Percentiles rank a stretch among this genome's conserved stretches.
These are phyloP conservation scores for Periophthalmus modestus DNA, from an alignment of 2,113 vertebrate species.

Conservation along the genomic window DNA sequence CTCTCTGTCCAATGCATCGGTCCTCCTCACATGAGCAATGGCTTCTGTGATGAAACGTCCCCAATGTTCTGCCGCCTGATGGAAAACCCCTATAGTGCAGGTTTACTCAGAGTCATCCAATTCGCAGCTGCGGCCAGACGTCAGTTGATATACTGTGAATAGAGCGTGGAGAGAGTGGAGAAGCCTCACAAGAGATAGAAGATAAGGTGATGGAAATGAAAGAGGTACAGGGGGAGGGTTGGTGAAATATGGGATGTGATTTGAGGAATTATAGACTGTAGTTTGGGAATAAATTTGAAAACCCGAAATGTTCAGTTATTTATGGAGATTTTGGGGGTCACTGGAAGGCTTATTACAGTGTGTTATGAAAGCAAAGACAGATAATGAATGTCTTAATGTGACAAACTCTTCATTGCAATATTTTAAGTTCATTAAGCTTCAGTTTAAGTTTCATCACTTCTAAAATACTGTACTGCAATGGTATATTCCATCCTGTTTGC, in stretches of 20 bases:
- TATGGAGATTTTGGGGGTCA: too few relatives aligned
- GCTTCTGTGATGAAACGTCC: slow-evolving; percentile 65
- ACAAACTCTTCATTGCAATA: too few relatives aligned
- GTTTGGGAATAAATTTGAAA: too few relatives aligned
- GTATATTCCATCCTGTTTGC: too few relatives aligned
- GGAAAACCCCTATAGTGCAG: slow-evolving; percentile 48
- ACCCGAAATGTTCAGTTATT: too few relatives aligned
- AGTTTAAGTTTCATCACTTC: too few relatives aligned
- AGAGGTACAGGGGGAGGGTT: slow-evolving; percentile 18
- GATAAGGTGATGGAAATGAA: slow-evolving; percentile 59
- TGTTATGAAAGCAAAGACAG: too few relatives aligned
- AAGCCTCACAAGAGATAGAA: slow-evolving; percentile 53
- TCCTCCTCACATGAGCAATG: slow-evolving; percentile 60
- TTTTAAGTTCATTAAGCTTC: too few relatives aligned
- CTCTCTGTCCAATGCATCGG: slow-evolving; percentile 59
- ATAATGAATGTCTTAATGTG: too few relatives aligned
- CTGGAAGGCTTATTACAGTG: too few relatives aligned
- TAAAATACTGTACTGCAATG: too few relatives aligned
- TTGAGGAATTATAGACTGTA: too few relatives aligned
- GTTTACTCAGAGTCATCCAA: slow-evolving; percentile 60
- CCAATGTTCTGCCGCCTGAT: slow-evolving; percentile 59
- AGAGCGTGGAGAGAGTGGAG: slow-evolving; percentile 49
- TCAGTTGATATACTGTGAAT: slow-evolving; percentile 46
- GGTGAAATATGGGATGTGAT: not conserved
- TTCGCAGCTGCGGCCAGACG: slow-evolving; percentile 52